A percentile compares a stretch with the other conserved stretches of the same genome.
phyloP scores from a whole-genome alignment of 2,113 vertebrate species.

The Gymnobelideus leadbeateri region DNA sequence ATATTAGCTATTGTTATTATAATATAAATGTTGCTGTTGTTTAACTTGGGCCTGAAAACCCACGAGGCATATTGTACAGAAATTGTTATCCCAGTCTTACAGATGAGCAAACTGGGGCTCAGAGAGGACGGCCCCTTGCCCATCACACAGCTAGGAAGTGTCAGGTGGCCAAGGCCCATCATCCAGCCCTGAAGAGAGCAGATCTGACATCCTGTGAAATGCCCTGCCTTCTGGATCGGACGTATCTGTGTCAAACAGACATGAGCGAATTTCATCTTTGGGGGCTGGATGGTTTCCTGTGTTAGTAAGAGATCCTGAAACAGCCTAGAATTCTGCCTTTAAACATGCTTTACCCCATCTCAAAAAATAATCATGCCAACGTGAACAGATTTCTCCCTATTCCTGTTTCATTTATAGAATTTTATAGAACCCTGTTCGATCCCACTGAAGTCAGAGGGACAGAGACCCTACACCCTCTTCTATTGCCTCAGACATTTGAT shows the following conservation, averaged over 20 bases:
- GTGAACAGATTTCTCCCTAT: not conserved
- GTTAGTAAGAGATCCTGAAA: not conserved
- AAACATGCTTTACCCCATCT: not conserved
- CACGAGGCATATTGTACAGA: no score
- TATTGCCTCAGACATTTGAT: not conserved
- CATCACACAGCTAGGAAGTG: not conserved
- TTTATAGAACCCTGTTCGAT: not conserved
- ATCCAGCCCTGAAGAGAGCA: not conserved
- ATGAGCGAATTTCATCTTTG: not conserved
- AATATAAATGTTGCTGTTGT: no score
- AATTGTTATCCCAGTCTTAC: not conserved
- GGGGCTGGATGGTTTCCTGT: not conserved
- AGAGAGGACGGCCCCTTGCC: not conserved
- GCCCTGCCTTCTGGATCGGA: not conserved
- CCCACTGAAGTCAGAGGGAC: not conserved
- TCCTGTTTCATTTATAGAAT: not conserved
- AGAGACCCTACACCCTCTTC: not conserved
- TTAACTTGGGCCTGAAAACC: not conserved
- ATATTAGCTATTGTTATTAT: not conserved
- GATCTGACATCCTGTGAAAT: not conserved
- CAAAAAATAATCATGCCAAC: not conserved
- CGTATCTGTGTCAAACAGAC: not conserved
- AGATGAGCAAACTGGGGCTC: not conserved
- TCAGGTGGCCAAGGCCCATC: not conserved
- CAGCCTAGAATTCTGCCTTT: not conserved